Conservation (phyloP, 2,797 vertebrate genomes). For the Falco naumanni region DNA sequence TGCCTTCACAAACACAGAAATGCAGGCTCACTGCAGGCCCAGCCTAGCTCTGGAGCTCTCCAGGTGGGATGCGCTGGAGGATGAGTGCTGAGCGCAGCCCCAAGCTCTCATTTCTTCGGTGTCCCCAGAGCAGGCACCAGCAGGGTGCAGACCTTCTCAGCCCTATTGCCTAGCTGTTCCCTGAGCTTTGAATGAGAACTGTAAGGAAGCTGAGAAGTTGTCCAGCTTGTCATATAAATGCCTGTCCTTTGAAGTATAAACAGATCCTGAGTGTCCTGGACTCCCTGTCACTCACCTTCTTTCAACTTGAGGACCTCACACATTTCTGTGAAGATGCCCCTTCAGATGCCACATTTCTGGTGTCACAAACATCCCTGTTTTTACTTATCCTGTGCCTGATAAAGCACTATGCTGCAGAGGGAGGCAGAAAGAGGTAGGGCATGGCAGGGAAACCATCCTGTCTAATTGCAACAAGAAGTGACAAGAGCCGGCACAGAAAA, state of each 20-base stretch:
- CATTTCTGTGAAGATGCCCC: neutral
- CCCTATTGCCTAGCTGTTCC: neutral
- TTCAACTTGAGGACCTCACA: neutral
- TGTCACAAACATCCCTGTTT: neutral
- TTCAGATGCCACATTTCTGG: neutral
- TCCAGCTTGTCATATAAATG: neutral
- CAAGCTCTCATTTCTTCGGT: neutral
- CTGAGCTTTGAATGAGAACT: neutral
- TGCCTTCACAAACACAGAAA: neutral
- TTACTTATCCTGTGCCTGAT: neutral
- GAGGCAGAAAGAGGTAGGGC: neutral
- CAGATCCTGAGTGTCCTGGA: neutral
- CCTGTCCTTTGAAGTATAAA: neutral
- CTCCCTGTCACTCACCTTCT: neutral
- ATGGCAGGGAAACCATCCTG: neutral
- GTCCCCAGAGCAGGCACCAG: neutral
- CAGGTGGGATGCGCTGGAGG: neutral
- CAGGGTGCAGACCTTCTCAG: neutral
- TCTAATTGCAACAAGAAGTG: neutral
- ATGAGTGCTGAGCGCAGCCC: neutral
- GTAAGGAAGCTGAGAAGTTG: neutral
- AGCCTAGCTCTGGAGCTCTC: neutral
- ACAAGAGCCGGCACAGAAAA: neutral
- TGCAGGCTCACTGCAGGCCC: neutral
- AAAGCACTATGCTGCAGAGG: neutral